phyloP scores from a whole-genome alignment of 2,888 invertebrate species.

The Julus scandinavius region DNA sequence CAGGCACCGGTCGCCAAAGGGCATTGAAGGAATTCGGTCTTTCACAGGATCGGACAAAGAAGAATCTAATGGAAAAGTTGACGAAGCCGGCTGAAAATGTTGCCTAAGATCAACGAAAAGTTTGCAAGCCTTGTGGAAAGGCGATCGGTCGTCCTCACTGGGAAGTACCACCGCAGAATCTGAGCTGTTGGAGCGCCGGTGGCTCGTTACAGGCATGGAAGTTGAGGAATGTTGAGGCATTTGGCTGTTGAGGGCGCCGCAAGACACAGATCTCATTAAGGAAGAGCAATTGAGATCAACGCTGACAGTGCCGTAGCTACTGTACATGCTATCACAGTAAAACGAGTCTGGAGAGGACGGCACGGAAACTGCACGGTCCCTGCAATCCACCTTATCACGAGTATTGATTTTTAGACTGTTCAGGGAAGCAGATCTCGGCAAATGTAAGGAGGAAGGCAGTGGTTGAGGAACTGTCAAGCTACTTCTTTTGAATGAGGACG shows the following conservation, averaged over 20 bases:
- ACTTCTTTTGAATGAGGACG: neutral
- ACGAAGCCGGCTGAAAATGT: neutral
- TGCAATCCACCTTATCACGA: neutral
- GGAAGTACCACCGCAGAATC: slow-evolving; percentile 56
- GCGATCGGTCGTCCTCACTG: slow-evolving; percentile 50
- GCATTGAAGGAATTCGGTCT: neutral
- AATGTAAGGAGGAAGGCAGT: slow-evolving; percentile 1
- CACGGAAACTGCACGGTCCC: slow-evolving; percentile 40
- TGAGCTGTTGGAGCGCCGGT: slow-evolving; percentile 55
- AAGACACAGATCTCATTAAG: slow-evolving; percentile 48
- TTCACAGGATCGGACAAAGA: neutral
- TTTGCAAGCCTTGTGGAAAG: slow-evolving; percentile 24
- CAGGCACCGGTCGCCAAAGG: neutral
- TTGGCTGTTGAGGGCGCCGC: neutral
- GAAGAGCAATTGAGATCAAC: slow-evolving; percentile 47
- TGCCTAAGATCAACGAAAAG: slow-evolving; percentile 16
- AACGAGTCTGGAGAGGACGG: slow-evolving; percentile 54
- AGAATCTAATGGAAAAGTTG: neutral
- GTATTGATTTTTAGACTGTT: slow-evolving; percentile 42
- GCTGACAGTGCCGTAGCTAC: slow-evolving; percentile 44
- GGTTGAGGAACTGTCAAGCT: slow-evolving; percentile 47
- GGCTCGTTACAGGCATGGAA: neutral
- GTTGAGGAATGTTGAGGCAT: neutral
- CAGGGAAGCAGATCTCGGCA: slow-evolving; percentile 37
- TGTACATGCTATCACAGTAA: slow-evolving; percentile 56